These are phyloP conservation scores for Apostichopus parvimensis DNA, from an alignment of 35 echinoderm and acorn worm species.

Conservation along the genomic window DNA sequence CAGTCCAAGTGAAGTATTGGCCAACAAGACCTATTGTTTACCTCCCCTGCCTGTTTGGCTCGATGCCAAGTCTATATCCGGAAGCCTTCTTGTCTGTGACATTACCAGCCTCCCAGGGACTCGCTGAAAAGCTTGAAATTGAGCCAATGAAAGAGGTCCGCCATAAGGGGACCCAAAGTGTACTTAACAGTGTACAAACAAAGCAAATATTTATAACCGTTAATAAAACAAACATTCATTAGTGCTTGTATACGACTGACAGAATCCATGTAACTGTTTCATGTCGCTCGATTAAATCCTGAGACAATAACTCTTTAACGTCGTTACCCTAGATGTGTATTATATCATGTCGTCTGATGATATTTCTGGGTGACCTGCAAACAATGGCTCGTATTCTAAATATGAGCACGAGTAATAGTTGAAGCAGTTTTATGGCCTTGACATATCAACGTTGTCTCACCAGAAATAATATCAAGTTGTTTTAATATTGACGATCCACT, in stretches of 20 bases:
- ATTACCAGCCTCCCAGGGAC: not conserved
- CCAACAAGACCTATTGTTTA: no score
- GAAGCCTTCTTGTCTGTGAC: not conserved
- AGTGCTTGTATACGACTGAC: not conserved
- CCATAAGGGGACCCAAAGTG: not conserved
- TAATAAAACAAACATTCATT: not conserved
- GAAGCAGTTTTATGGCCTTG: no score
- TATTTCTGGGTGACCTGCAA: no score
- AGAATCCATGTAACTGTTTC: not conserved
- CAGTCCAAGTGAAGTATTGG: no score
- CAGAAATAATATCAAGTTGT: no score
- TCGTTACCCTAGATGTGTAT: no score
- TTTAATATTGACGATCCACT: no score
- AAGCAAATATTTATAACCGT: not conserved
- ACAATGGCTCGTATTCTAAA: no score
- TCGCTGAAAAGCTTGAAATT: not conserved
- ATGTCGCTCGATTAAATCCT: not conserved
- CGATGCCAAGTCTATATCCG: not conserved
- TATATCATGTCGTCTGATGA: no score
- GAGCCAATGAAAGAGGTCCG: not conserved
- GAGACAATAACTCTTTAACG: no score
- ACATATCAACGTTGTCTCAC: no score
- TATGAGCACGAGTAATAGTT: no score
- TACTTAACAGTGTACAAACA: not conserved
- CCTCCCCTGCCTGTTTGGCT: not conserved